Conservation (phyloP, 2,888 invertebrate species). For the Melipona bicolor region DNA sequence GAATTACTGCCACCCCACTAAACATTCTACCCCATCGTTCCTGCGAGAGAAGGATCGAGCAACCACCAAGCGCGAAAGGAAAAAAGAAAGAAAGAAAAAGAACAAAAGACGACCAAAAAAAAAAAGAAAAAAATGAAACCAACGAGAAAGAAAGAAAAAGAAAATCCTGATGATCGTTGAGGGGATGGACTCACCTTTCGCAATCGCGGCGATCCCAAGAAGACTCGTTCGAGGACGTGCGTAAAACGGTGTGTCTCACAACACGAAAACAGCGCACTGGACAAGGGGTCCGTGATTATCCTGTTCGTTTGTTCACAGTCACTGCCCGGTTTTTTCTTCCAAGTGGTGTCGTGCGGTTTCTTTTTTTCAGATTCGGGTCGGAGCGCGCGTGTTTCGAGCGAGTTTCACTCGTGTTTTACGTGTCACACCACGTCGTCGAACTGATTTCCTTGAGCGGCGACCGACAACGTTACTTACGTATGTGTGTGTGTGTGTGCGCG, state of each 20-base stretch:
- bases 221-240: constrained; percentile 69
- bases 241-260: constrained; percentile 65
- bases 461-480: not conserved
- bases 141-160: constrained; percentile 22
- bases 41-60: not conserved
- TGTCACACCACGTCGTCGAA: constrained; percentile 43
- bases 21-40: not conserved
- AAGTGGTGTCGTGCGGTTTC: not conserved
- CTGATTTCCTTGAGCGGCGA: constrained; percentile 24
- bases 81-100: constrained; percentile 19
- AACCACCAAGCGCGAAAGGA: not conserved
- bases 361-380: constrained; percentile 8
- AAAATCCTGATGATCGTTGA: not conserved
- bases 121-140: not conserved
- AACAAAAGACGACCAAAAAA: not conserved
- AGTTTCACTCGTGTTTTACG: constrained; percentile 7
- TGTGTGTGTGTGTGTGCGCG: no score
- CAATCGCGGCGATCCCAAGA: constrained; percentile 65
- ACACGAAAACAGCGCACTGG: constrained; percentile 65
- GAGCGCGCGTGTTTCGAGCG: constrained; percentile 49
- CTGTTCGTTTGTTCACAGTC: constrained; percentile 60
- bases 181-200: constrained; percentile 66
- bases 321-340: constrained; percentile 46
- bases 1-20: not conserved
- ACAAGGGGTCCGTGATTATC: constrained; percentile 53